Base-by-base conservation (phyloP, 2,797 vertebrate genomes). In the Manis javanica region DNA sequence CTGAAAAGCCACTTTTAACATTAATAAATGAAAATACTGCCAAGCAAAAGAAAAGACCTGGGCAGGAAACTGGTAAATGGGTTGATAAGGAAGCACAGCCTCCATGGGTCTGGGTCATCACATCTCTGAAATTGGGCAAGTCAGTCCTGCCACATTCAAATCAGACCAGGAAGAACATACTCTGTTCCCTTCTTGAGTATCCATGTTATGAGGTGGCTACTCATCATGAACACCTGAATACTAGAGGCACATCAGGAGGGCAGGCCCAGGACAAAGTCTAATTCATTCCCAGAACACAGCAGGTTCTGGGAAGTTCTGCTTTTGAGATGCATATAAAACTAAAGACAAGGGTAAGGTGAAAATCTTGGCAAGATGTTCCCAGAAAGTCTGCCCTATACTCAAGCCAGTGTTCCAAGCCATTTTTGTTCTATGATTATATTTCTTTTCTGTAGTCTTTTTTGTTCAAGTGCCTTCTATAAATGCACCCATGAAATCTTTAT, bases 1-100 rank as follows among this genome's bases (percentile, higher is more conserved):
- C 37, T 29, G 55, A 89, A 87, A 94, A 23, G 31, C 66, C 18
- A 49, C 46, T 92, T 95, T 94, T 86, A 81, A 91, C 90, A 87
- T 78, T 49, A 81, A 75, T 94, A 66, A 86, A 57, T 42, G 51
- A 87, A 78, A 91, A 64, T 82, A 66, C 42, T 72, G 57, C 53
- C 71, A 46, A 71, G 64, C n/a, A 55, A 61, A 95, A 71, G 69
- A 69, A 96, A 34, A 26, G 53, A 82, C 18, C 8, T 12, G 23
- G n/a, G 39, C 55, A 59, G 53, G 57, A 84, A 95, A 39, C 49
- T 49, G 42, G 12, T 39, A 75, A 51, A 29, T 10, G 19, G 29
- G 31, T 59, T 57, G 53, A 68, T 77, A 87, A 68, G 29, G 34
- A 82, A 63, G 49, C 63, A 21, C 4, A 12, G 51, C 11, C 26